phyloP scores from a whole-genome alignment of 2,888 invertebrate genomes.

The Hydriomena furcata region DNA sequence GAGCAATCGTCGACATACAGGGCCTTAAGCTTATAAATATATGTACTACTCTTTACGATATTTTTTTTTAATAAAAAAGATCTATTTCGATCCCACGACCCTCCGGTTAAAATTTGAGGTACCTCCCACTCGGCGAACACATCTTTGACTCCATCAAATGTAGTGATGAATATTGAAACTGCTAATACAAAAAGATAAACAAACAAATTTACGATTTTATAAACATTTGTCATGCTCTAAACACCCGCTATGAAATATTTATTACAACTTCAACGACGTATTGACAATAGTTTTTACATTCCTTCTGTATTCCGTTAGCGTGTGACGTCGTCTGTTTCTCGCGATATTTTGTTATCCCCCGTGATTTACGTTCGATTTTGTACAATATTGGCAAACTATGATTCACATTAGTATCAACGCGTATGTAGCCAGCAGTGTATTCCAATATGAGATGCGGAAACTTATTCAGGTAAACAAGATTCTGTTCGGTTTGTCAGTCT shows the following conservation, averaged over 20 bases:
- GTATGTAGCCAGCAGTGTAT: conserved; percentile 40
- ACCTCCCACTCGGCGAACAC: too few species aligned
- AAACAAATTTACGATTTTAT: conserved; percentile 18
- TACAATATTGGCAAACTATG: conserved; percentile 26
- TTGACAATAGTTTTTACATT: conserved; percentile 33
- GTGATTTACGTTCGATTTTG: conserved; percentile 63
- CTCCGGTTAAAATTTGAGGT: too few species aligned
- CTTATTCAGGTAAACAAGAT: background rate
- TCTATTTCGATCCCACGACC: too few species aligned
- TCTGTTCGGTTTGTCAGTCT: background rate
- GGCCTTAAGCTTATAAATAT: too few species aligned
- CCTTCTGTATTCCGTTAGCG: conserved; percentile 25
- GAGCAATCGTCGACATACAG: too few species aligned
- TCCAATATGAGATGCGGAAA: background rate
- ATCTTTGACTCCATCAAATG: too few species aligned
- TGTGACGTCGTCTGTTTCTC: conserved; percentile 26
- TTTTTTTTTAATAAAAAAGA: too few species aligned
- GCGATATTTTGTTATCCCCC: conserved; percentile 51
- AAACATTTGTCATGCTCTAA: conserved; percentile 22
- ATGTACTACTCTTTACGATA: too few species aligned
- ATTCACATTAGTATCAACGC: conserved; percentile 38
- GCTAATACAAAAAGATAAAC: too few species aligned
- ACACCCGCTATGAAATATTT: conserved; percentile 30
- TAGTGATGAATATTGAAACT: too few species aligned
- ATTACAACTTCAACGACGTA: conserved; percentile 29